These are phyloP conservation scores for Prorops nasuta DNA, from an alignment of 1,140 invertebrate species.

Conservation along the genomic window DNA sequence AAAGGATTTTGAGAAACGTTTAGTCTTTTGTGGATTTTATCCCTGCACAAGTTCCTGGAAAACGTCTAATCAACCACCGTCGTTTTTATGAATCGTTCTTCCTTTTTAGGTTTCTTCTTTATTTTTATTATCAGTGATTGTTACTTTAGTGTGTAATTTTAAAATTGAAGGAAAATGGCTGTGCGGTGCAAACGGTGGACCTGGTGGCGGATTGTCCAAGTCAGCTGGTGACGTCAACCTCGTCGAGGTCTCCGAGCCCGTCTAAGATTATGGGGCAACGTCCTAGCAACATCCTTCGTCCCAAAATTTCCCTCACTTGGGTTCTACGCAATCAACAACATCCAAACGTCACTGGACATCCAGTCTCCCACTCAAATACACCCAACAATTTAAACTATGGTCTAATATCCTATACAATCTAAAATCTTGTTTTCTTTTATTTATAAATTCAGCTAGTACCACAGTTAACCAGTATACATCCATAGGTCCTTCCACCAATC, in stretches of 20 bases:
- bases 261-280: conserved; percentile 56
- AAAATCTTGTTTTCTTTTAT: background rate
- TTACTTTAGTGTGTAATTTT: too few species aligned
- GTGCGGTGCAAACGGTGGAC: conserved; percentile 42
- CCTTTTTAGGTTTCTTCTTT: too few species aligned
- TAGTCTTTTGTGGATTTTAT: too few species aligned
- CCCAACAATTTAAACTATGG: conserved; percentile 12
- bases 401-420: background rate
- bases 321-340: conserved; percentile 63
- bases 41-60: too few species aligned
- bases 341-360: conserved; percentile 18
- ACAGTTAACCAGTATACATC: too few species aligned
- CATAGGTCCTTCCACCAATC: too few species aligned
- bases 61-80: too few species aligned
- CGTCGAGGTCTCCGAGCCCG: conserved; percentile 20
- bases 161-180: conserved; percentile 35
- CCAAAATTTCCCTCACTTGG: conserved; percentile 71
- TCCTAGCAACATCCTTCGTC: conserved; percentile 58
- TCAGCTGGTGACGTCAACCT: conserved; percentile 25
- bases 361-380: too few species aligned
- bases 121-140: too few species aligned
- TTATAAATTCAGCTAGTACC: too few species aligned
- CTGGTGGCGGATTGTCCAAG: conserved; percentile 42
- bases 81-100: too few species aligned
- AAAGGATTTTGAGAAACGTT: too few species aligned